A percentile compares a stretch with the other conserved stretches of the same genome.
phyloP scores from a whole-genome alignment of 2,888 invertebrate species.

The Chromoteleia sp. region DNA sequence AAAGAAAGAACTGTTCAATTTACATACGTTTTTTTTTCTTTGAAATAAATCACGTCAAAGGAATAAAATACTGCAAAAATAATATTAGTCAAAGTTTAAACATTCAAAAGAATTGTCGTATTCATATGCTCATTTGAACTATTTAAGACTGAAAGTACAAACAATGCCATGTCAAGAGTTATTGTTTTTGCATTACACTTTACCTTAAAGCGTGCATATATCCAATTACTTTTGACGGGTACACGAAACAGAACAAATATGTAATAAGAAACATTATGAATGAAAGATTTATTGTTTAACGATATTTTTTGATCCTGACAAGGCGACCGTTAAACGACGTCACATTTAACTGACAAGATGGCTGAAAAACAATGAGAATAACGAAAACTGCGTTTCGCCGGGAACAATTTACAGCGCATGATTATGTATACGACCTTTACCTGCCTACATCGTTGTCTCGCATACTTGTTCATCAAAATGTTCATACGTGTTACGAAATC shows the following conservation, averaged over 20 bases:
- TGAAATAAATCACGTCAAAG: no score
- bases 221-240: conserved; percentile 62
- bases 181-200: conserved; percentile 62
- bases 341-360: conserved; percentile 62
- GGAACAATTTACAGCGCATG: conserved; percentile 59
- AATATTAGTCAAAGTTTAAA: conserved; percentile 21
- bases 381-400: conserved; percentile 50
- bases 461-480: conserved; percentile 59
- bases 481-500: conserved; percentile 55
- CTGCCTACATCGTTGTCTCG: conserved; percentile 51
- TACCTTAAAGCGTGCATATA: conserved; percentile 56
- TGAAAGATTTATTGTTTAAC: conserved; percentile 60
- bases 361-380: conserved; percentile 63
- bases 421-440: conserved; percentile 66
- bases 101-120: conserved; percentile 26
- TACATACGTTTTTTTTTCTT: no score
- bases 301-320: conserved; percentile 61
- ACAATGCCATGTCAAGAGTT: conserved; percentile 49
- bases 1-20: no score
- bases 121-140: conserved; percentile 35
- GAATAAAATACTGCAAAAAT: not conserved
- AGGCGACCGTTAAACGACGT: conserved; percentile 65
- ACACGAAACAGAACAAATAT: conserved; percentile 62
- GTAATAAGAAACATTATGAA: conserved; percentile 56
- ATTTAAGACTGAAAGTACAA: conserved; percentile 53